Conservation (phyloP, 2,888 invertebrate species). For the Nephrotoma appendiculata region DNA sequence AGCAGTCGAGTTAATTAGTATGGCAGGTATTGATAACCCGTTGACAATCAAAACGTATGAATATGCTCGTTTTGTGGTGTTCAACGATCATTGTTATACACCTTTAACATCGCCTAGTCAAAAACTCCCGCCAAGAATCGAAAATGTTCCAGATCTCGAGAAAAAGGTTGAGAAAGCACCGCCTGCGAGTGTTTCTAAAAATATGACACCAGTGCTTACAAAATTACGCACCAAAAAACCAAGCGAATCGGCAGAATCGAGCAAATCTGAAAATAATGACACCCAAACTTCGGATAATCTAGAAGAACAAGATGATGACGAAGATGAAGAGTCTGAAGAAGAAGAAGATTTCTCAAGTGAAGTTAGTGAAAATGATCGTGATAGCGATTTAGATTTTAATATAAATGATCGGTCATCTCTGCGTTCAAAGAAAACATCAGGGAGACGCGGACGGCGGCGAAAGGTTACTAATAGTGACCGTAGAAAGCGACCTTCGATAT, state of each 20-base stretch:
- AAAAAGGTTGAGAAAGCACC: slow-evolving; percentile 12
- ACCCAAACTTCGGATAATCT: slow-evolving; percentile 14
- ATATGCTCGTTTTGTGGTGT: slow-evolving; percentile 35
- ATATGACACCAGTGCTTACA: slow-evolving; percentile 14
- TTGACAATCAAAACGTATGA: slow-evolving; percentile 25
- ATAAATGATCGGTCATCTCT: slow-evolving; percentile 33
- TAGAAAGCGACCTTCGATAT: slow-evolving; percentile 17
- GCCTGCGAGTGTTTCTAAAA: slow-evolving; percentile 18
- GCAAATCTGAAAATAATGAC: slow-evolving; percentile 5
- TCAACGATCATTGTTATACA: slow-evolving; percentile 72
- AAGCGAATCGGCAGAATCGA: neutral
- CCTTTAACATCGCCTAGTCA: slow-evolving; percentile 50
- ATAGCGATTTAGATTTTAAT: slow-evolving; percentile 47
- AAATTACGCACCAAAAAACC: slow-evolving; percentile 16
- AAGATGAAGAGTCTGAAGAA: slow-evolving; percentile 10
- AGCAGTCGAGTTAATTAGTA: slow-evolving; percentile 34
- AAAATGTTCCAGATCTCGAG: slow-evolving; percentile 4
- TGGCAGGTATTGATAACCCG: slow-evolving; percentile 26
- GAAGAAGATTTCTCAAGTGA: slow-evolving; percentile 13
- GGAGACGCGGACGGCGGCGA: slow-evolving; percentile 16
- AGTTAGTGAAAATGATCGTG: slow-evolving; percentile 41
- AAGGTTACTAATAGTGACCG: slow-evolving; percentile 15
- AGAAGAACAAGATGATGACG: slow-evolving; percentile 6
- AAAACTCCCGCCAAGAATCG: slow-evolving; percentile 17
- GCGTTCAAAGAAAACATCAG: slow-evolving; percentile 4